A percentile compares a stretch with the other conserved stretches of the same genome.
Conservation (phyloP, 2,113 vertebrate genomes). For the Eulemur rufifrons region DNA sequence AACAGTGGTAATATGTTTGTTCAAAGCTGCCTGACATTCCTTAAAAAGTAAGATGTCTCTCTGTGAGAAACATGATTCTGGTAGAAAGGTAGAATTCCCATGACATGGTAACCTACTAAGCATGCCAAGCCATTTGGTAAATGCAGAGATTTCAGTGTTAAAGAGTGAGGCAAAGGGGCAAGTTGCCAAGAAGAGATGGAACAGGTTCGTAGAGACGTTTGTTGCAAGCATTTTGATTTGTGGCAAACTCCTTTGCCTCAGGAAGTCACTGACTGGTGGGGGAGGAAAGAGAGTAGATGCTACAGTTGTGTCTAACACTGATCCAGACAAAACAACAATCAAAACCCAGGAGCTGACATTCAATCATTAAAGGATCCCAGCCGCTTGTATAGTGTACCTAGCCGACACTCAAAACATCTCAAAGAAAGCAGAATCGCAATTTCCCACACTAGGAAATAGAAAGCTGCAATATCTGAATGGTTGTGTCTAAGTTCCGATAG, state of each 20-base stretch:
- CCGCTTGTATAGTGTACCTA: neutral
- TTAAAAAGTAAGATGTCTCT: neutral
- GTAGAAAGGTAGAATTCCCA: constrained; percentile 8
- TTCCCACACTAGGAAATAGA: constrained; percentile 27
- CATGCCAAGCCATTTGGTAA: constrained; percentile 54
- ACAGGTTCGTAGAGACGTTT: constrained; percentile 40
- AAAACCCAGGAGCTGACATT: constrained; percentile 43
- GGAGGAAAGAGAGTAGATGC: neutral
- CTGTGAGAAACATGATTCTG: constrained; percentile 28
- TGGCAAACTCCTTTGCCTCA: constrained; percentile 51
- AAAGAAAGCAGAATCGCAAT: constrained; percentile 43
- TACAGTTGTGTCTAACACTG: neutral
- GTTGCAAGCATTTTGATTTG: constrained; percentile 58
- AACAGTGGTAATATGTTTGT: neutral
- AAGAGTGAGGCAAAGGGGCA: constrained; percentile 54
- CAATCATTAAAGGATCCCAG: constrained; percentile 10
- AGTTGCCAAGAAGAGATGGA: constrained; percentile 44
- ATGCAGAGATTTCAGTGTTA: constrained; percentile 35
- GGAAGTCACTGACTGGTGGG: constrained; percentile 29
- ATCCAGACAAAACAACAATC: constrained; percentile 42
- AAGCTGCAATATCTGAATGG: constrained; percentile 30
- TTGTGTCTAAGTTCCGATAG: constrained; percentile 31
- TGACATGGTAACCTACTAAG: constrained; percentile 44
- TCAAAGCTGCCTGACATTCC: neutral
- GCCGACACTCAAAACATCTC: constrained; percentile 27